Conservation (phyloP, 2,888 invertebrate species). For the Schrankia costaestrigalis region DNA sequence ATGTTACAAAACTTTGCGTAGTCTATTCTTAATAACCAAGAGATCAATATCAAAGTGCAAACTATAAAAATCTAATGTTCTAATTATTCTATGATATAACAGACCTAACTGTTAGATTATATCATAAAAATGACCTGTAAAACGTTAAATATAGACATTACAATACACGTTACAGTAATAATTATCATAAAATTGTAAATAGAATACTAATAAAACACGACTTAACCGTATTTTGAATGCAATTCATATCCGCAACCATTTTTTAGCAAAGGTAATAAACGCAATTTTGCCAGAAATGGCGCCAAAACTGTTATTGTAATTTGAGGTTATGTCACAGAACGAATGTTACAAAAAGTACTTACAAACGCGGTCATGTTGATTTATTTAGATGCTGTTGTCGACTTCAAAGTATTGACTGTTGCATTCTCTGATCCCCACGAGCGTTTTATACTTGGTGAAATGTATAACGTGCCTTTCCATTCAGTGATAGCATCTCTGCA, state of each 20-base stretch:
- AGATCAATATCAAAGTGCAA: too few species aligned
- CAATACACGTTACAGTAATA: too few species aligned
- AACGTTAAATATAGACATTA: conserved; percentile 15
- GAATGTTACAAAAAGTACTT: conserved; percentile 46
- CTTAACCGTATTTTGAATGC: neutral
- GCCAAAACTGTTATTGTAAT: conserved; percentile 2
- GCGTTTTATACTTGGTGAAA: conserved; percentile 77
- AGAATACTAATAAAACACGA: neutral
- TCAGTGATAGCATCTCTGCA: conserved; percentile 64
- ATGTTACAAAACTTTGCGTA: too few species aligned
- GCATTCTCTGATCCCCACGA: conserved; percentile 53
- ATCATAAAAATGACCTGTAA: conserved; percentile 14
- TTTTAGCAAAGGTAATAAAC: conserved; percentile 13
- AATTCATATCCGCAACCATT: neutral
- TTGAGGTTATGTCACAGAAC: conserved; percentile 5
- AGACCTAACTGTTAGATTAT: conserved; percentile 14
- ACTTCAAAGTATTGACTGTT: conserved; percentile 68
- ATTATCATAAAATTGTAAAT: conserved; percentile 7
- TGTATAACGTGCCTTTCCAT: conserved; percentile 70
- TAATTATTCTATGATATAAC: too few species aligned
- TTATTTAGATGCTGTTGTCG: conserved; percentile 57
- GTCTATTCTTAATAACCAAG: too few species aligned
- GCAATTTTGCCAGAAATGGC: conserved; percentile 14
- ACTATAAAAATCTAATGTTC: too few species aligned
- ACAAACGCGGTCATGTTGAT: conserved; percentile 77